Evolutionary conservation across 2,113 vertebrate species (phyloP).

Genomic region (Vulpes lagopus): DNA sequence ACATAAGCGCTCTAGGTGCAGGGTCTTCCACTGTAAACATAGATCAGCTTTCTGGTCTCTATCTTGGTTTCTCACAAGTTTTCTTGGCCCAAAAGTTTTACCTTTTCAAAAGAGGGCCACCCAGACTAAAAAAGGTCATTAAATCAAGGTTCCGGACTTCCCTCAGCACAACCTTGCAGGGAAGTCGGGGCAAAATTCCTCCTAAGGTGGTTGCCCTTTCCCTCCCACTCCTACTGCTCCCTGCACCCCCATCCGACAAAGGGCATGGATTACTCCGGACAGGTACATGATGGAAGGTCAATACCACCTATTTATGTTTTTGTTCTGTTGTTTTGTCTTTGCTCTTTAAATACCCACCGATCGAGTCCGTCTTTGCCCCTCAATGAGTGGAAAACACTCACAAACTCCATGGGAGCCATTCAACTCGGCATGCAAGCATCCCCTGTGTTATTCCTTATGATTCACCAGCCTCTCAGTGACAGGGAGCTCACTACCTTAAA

Average conservation of each 20-base stretch:
- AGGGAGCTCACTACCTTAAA: neutral
- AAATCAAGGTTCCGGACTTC: neutral
- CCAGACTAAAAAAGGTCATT: neutral
- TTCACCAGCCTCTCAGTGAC: neutral
- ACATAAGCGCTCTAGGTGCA: neutral
- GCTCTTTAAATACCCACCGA: neutral
- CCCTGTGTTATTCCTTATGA: neutral
- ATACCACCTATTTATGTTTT: neutral
- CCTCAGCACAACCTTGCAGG: neutral
- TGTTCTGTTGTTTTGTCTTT: neutral
- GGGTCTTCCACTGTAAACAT: neutral
- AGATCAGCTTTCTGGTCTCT: constrained; percentile 22
- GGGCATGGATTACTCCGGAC: neutral
- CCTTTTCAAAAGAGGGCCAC: constrained; percentile 36
- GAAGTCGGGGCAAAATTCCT: neutral
- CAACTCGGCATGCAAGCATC: neutral
- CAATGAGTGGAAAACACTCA: neutral
- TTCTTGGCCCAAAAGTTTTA: neutral
- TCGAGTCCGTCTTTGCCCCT: neutral
- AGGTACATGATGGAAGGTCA: neutral
- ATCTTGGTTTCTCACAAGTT: neutral
- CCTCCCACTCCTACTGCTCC: neutral
- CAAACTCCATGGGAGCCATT: neutral
- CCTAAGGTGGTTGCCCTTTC: neutral
- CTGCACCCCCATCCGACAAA: neutral